phyloP scores from a whole-genome alignment of 2,888 invertebrate species.

The Quadroppia sp. region DNA sequence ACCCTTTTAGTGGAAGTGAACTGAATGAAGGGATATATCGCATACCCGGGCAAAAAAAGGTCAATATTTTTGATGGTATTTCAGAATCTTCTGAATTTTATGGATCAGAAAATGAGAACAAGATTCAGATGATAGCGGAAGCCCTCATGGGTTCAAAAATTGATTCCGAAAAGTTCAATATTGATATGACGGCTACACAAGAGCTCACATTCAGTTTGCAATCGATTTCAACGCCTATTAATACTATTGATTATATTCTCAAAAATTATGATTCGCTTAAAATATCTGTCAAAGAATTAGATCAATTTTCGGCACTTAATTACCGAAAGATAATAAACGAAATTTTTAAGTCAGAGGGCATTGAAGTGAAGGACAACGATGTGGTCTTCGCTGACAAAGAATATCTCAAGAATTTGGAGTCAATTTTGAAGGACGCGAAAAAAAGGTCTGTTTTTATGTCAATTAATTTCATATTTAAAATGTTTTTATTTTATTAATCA shows the following conservation, averaged over 20 bases:
- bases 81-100: background rate
- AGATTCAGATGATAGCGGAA: background rate
- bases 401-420: constrained; percentile 13
- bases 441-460: constrained; percentile 5
- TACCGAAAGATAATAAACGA: background rate
- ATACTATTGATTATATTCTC: background rate
- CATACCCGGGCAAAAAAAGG: background rate
- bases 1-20: background rate
- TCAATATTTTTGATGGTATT: background rate
- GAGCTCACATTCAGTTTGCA: background rate
- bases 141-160: background rate
- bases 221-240: background rate
- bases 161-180: background rate
- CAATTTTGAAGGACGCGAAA: background rate
- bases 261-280: background rate
- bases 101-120: background rate
- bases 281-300: background rate
- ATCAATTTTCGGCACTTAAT: background rate
- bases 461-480: background rate
- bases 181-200: background rate
- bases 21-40: background rate
- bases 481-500: background rate
- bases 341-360: background rate
- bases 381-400: constrained; percentile 28
- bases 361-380: background rate